These are phyloP conservation scores for Diprion similis DNA, from an alignment of 1,140 invertebrate species.

Conservation along the genomic window DNA sequence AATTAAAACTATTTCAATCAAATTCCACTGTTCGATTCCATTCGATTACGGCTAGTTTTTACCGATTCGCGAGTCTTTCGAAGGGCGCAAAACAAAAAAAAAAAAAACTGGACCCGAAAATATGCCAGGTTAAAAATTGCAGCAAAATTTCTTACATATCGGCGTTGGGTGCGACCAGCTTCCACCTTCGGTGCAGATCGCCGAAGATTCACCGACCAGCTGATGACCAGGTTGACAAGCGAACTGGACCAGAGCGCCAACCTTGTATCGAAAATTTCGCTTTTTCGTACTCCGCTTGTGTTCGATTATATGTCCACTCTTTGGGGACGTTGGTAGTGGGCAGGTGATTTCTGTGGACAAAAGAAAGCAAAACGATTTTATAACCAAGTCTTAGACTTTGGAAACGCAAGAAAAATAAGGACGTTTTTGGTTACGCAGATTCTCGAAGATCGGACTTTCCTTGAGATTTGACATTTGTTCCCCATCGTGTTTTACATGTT, in stretches of 20 bases:
- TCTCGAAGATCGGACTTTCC: no score
- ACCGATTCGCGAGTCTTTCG: no score
- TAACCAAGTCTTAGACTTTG: background rate
- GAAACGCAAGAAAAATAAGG: no score
- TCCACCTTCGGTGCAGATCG: slow-evolving; percentile 85
- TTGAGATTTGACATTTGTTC: no score
- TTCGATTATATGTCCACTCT: slow-evolving; percentile 74
- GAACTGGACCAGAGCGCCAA: slow-evolving; percentile 81
- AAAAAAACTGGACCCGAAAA: background rate
- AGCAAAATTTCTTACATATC: slow-evolving; percentile 67
- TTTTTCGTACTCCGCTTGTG: slow-evolving; percentile 49
- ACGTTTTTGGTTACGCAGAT: no score
- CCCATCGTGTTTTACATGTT: no score
- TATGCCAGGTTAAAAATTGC: background rate
- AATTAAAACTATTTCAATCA: no score
- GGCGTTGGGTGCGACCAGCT: slow-evolving; percentile 88
- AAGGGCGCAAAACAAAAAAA: no score
- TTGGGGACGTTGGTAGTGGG: slow-evolving; percentile 72
- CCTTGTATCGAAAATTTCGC: slow-evolving; percentile 64
- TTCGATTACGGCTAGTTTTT: no score
- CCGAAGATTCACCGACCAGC: slow-evolving; percentile 78
- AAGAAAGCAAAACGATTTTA: slow-evolving; percentile 22
- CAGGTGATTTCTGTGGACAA: slow-evolving; percentile 77
- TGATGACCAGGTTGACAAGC: slow-evolving; percentile 74
- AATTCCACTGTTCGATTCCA: no score